phyloP scores from a whole-genome alignment of 2,888 invertebrate genomes.

The Eilema caniola region DNA sequence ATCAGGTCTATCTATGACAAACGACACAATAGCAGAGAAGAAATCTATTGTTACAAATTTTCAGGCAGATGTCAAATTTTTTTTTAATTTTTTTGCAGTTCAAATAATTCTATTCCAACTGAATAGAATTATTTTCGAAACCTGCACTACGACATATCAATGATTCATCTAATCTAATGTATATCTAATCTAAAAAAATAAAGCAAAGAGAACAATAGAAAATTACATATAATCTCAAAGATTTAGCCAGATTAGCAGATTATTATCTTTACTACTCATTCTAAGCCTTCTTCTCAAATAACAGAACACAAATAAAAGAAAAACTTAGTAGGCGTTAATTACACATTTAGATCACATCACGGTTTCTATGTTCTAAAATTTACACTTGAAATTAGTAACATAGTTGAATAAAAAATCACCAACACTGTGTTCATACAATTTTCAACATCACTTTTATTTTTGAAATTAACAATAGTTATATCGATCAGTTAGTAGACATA shows the following conservation, averaged over 20 bases:
- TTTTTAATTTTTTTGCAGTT: too few species aligned
- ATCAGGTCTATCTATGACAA: too few species aligned
- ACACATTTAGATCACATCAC: background rate
- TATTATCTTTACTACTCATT: background rate
- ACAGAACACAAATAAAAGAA: background rate
- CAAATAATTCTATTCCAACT: too few species aligned
- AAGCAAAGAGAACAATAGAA: background rate
- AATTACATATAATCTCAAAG: background rate
- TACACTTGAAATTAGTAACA: background rate
- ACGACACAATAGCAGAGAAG: too few species aligned
- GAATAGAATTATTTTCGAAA: too few species aligned
- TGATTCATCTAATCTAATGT: background rate
- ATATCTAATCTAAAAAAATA: background rate
- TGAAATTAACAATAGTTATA: background rate
- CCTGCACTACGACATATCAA: background rate
- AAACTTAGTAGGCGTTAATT: constrained; percentile 5
- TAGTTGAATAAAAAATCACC: background rate
- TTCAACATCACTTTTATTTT: constrained; percentile 10
- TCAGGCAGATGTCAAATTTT: too few species aligned
- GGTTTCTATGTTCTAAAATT: background rate
- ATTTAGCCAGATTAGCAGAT: background rate
- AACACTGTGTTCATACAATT: constrained; percentile 3
- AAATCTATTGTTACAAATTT: too few species aligned
- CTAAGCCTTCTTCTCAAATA: constrained; percentile 15
- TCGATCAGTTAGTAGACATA: too few species aligned